A percentile compares a stretch with the other conserved stretches of the same genome.
Conservation (phyloP, 2,113 vertebrate genomes). For the Gobius niger region DNA sequence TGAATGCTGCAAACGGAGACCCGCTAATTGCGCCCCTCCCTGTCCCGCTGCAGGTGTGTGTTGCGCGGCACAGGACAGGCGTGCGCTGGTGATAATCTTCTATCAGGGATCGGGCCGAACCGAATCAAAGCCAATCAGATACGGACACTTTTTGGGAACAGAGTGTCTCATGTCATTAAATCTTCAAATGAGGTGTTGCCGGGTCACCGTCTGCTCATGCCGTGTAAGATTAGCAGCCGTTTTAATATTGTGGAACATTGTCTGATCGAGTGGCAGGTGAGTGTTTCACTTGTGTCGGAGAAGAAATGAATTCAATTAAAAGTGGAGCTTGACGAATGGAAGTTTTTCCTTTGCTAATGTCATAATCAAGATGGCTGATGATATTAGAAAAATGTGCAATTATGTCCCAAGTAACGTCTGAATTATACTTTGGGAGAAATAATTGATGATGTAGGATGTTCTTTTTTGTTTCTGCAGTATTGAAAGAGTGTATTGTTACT, state of each 20-base stretch:
- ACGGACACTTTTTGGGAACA: neutral
- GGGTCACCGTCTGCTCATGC: conserved; percentile 30
- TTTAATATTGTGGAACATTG: conserved; percentile 45
- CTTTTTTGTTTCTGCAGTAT: too few species aligned
- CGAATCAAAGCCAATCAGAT: conserved; percentile 46
- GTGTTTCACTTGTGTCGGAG: conserved; percentile 42
- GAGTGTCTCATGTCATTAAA: conserved; percentile 24
- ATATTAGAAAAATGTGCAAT: too few species aligned
- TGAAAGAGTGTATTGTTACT: too few species aligned
- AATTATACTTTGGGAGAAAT: too few species aligned
- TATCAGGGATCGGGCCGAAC: conserved; percentile 35
- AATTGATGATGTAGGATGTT: too few species aligned
- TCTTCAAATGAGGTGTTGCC: conserved; percentile 27
- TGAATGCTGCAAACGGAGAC: conserved; percentile 19
- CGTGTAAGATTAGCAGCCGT: conserved; percentile 21
- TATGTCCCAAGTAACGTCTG: too few species aligned
- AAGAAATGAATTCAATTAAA: neutral
- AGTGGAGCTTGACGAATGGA: too few species aligned
- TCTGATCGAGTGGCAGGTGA: conserved; percentile 52
- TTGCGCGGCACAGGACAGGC: conserved; percentile 14
- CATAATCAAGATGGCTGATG: too few species aligned
- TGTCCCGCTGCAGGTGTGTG: conserved; percentile 19
- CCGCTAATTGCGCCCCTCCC: conserved; percentile 23
- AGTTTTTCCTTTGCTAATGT: too few species aligned
- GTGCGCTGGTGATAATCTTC: conserved; percentile 42